Conservation (phyloP, 2,888 invertebrate species). For the Patella ulyssiponensis region DNA sequence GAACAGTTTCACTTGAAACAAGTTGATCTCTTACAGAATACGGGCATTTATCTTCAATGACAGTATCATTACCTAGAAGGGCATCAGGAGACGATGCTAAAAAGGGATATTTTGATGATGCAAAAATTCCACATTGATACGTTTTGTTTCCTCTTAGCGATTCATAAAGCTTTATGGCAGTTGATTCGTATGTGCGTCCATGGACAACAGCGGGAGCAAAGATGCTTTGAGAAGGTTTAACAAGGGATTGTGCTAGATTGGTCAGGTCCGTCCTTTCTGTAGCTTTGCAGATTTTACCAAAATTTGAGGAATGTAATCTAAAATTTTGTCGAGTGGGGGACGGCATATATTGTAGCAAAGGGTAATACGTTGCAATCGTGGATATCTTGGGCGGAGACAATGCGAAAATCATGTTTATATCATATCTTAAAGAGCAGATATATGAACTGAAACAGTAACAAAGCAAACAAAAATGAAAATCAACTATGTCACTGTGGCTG, state of each 20-base stretch:
- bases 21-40: neutral
- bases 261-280: neutral
- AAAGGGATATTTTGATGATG: neutral
- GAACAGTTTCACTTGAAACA: neutral
- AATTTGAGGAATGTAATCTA: neutral
- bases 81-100: neutral
- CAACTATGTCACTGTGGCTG: too few species aligned
- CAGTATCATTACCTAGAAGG: neutral
- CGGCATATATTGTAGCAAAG: too few species aligned
- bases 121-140: neutral
- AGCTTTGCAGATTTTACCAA: neutral
- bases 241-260: neutral
- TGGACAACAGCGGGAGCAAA: neutral
- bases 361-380: too few species aligned
- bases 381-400: too few species aligned
- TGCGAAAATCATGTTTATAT: too few species aligned
- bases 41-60: neutral
- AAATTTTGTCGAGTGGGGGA: too few species aligned
- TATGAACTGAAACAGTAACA: too few species aligned
- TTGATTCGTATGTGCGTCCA: neutral
- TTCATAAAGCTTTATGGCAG: neutral
- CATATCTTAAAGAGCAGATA: too few species aligned
- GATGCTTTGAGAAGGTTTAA: neutral
- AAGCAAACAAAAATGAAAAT: too few species aligned
- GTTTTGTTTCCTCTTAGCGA: neutral